A percentile compares a stretch with the other conserved stretches of the same genome.
Conservation (phyloP, 2,113 vertebrate species). For the Dromiciops gliroides region DNA sequence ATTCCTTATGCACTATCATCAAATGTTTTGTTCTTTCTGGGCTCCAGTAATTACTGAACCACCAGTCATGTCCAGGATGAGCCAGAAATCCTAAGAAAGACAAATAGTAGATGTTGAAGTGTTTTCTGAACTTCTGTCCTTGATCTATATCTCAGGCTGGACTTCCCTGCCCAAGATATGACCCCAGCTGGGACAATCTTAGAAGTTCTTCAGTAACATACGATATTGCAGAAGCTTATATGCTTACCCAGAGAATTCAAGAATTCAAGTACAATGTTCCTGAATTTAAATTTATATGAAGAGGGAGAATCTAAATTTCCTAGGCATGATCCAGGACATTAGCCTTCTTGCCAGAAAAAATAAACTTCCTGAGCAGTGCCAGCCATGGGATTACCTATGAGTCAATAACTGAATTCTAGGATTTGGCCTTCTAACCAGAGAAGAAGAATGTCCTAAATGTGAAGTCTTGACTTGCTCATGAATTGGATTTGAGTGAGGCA, state of each 20-base stretch:
- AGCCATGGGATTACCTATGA: not conserved
- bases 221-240: not conserved
- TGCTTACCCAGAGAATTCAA: not conserved
- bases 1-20: not conserved
- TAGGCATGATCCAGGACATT: not conserved
- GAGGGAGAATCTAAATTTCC: not conserved
- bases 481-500: not conserved
- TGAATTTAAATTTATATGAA: not conserved
- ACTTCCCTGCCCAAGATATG: not conserved
- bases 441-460: not conserved
- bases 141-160: not conserved
- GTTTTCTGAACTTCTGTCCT: not conserved
- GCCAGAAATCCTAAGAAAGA: not conserved
- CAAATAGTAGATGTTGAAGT: not conserved
- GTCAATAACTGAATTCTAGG: not conserved
- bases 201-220: not conserved
- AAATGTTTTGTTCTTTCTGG: not conserved
- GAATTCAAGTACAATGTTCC: not conserved
- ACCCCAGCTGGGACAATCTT: not conserved
- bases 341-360: not conserved
- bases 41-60: not conserved
- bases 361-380: not conserved
- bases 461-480: too few relatives aligned
- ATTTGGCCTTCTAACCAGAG: not conserved
- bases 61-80: not conserved